Evolutionary conservation across 2,888 invertebrate genomes (phyloP).

Genomic region (Anorthoa munda): DNA sequence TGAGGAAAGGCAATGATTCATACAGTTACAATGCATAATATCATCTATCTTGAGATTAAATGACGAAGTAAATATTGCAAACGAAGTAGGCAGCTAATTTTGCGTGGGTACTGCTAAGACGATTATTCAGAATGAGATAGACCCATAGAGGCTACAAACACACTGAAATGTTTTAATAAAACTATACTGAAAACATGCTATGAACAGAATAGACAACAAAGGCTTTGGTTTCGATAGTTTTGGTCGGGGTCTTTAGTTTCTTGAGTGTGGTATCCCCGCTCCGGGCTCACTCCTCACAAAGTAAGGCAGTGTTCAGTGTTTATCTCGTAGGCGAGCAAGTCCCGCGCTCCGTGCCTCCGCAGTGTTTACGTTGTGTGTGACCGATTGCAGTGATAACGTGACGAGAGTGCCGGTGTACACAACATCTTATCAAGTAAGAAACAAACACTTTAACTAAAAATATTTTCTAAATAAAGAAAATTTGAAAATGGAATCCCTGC

Average conservation of each 20-base stretch:
- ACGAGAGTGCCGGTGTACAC: conserved; percentile 66
- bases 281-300: conserved; percentile 68
- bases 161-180: neutral
- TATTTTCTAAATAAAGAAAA: neutral
- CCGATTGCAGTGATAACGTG: conserved; percentile 81
- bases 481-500: conserved; percentile 23
- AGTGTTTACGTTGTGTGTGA: conserved; percentile 79
- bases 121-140: neutral
- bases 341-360: conserved; percentile 56
- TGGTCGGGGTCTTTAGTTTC: conserved; percentile 55
- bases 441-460: conserved; percentile 24
- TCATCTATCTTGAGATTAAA: neutral
- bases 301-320: conserved; percentile 66
- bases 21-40: neutral
- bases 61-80: neutral
- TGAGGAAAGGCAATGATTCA: neutral
- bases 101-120: neutral
- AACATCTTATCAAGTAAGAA: conserved; percentile 72
- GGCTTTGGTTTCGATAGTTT: neutral
- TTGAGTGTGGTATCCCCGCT: conserved; percentile 73
- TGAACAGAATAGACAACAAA: neutral
- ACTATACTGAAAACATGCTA: neutral
- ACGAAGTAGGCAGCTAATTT: neutral
- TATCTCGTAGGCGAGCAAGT: conserved; percentile 76
- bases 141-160: neutral